Conservation (phyloP, 1,140 invertebrate genomes). For the Drosophila malerkotliana region DNA sequence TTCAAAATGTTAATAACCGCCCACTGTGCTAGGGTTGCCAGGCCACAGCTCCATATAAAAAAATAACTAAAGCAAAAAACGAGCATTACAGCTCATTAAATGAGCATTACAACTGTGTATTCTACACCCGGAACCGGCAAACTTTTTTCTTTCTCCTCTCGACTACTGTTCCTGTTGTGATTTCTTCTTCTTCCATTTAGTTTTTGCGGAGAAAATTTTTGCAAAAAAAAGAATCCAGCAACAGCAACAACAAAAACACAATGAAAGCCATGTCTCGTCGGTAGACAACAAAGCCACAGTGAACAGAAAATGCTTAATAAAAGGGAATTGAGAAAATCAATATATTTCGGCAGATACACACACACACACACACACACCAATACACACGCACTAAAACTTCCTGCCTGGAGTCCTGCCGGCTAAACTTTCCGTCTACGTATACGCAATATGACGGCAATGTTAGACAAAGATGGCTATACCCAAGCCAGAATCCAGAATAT, state of each 20-base stretch:
- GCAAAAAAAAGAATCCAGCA: background rate
- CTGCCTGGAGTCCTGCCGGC: constrained; percentile 45
- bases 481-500: constrained; percentile 7
- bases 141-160: constrained; percentile 8
- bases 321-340: constrained; percentile 69
- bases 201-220: constrained; percentile 16
- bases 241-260: constrained; percentile 15
- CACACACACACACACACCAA: constrained; percentile 32
- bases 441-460: constrained; percentile 39
- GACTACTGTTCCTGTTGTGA: constrained; percentile 5
- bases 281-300: constrained; percentile 49
- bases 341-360: constrained; percentile 75
- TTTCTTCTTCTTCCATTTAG: background rate
- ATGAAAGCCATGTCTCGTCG: constrained; percentile 19
- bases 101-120: constrained; percentile 43
- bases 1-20: background rate
- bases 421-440: constrained; percentile 49
- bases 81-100: constrained; percentile 35
- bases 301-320: constrained; percentile 56
- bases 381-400: constrained; percentile 30
- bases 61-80: constrained; percentile 2
- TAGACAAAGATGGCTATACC: background rate
- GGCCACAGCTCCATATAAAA: background rate
- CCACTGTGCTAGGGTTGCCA: constrained; percentile 9
- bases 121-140: constrained; percentile 34